Conservation (phyloP, 2,888 invertebrate genomes). For the Cephonodes hylas region DNA sequence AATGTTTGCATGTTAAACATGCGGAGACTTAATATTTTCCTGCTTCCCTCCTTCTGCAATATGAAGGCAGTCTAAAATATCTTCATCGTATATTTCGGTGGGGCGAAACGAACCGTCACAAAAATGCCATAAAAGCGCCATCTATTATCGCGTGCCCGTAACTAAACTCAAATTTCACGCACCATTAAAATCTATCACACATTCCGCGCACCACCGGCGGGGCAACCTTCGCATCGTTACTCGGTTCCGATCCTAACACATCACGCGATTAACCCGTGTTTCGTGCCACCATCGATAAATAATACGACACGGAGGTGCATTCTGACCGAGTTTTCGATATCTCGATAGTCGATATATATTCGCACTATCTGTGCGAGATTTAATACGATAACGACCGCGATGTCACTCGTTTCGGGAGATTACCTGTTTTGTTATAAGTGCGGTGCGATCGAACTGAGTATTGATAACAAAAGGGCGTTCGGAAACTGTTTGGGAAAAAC, state of each 20-base stretch:
- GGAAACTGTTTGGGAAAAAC: too few relatives aligned
- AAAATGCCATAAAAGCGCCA: background rate
- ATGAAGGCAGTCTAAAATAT: background rate
- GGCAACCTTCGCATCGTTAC: conserved; percentile 26
- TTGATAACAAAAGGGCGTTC: too few relatives aligned
- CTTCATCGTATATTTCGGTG: background rate
- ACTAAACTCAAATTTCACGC: conserved; percentile 37
- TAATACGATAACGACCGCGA: too few relatives aligned
- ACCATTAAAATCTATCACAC: conserved; percentile 34
- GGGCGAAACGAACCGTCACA: too few relatives aligned
- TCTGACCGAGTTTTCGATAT: background rate
- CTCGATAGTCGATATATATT: background rate
- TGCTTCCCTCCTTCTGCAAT: too few relatives aligned
- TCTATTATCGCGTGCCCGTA: conserved; percentile 18
- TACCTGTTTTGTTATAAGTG: too few relatives aligned
- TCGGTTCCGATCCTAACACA: conserved; percentile 39
- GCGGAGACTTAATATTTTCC: too few relatives aligned
- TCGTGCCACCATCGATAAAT: background rate
- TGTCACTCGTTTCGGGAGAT: too few relatives aligned
- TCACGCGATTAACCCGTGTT: conserved; percentile 39
- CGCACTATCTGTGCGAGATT: background rate
- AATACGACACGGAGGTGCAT: background rate
- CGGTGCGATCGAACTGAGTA: too few relatives aligned
- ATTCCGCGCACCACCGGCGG: conserved; percentile 27
- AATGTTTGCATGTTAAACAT: too few relatives aligned